Base-by-base conservation (phyloP, 2,888 invertebrate species). In the Scaptomyza tumidula region DNA sequence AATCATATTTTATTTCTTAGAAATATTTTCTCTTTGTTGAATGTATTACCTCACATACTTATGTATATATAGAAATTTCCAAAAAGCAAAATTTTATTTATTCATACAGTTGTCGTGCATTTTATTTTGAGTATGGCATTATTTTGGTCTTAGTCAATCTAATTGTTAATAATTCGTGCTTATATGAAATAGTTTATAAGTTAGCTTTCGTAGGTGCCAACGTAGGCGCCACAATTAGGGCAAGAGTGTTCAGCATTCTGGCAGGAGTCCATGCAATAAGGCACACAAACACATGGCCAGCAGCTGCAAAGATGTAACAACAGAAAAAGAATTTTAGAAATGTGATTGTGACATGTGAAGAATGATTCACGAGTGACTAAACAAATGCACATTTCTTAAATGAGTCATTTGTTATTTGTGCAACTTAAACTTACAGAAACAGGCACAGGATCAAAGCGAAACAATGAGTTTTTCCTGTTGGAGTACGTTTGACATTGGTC, bases 211-310 rank as follows among this genome's bases (percentile, higher is more conserved):
- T 88, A 82, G 39, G 66, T 73, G 31, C 90, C 90, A 48, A 90
- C 74, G 59, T 90, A 88, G 37, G 78, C 69, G 37, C 85, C 80
- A 52, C 90, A 91, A 33, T 86, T 82, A 46, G 76, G 75, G 45
- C 91, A 91, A 49, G 84, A 80, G 65, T 91, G 90, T 7, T 89
- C 81, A 14, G 90, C 82, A 62, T 75, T 89, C 68, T 88, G 83
- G 59, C 90, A 91, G 49, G 74, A 86, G 52, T 91, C 80, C 55
- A 90, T 53, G 49, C 78, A 83, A 44, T 89, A 89, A 2, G 89
- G 89, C 13, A 90, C 63, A 48, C 79, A 87, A 6, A 83, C 66
- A 44, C 89, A 90, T 5, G 79, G 84, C 75, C 90, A 90, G 53
- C 89, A 88, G 55, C 85, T 85, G 58, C 6, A 24, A 24, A 24